phyloP scores from a whole-genome alignment of 2,797 vertebrate species.

The Tympanoctomys barrerae region DNA sequence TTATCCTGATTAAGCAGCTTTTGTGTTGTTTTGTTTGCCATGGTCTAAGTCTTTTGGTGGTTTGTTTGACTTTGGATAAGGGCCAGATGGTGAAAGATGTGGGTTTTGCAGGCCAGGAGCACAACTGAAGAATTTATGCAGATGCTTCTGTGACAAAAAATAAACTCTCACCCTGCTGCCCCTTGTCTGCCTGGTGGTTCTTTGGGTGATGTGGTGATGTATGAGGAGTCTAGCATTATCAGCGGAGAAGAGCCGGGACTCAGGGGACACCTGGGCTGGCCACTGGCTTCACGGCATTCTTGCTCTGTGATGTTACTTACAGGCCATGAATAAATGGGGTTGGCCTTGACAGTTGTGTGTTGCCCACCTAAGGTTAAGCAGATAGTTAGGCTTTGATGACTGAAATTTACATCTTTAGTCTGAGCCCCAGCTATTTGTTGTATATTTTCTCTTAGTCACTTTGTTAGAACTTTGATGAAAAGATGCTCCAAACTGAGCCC shows the following conservation, averaged over 20 bases:
- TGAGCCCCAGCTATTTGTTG: neutral
- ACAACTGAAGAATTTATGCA: neutral
- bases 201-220: too few species aligned
- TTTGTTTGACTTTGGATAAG: neutral
- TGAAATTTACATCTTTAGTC: neutral
- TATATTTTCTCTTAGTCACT: neutral
- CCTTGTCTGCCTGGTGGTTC: neutral
- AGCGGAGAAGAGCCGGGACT: neutral
- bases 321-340: neutral
- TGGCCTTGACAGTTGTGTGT: neutral
- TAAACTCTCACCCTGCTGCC: rapidly evolving
- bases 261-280: neutral
- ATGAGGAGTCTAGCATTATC: neutral
- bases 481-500: neutral
- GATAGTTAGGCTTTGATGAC: neutral
- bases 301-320: rapidly evolving
- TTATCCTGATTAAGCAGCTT: constrained; percentile 7
- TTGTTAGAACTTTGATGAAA: constrained; percentile 4
- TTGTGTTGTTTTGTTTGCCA: constrained; percentile 11
- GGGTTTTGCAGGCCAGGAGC: neutral
- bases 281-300: neutral
- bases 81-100: neutral
- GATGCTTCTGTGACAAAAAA: neutral
- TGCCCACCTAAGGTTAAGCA: neutral
- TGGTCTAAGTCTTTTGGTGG: neutral